A percentile compares a stretch with the other conserved stretches of the same genome.
phyloP scores from a whole-genome alignment of 1,140 invertebrate genomes.

The Acromyrmex charruanus region DNA sequence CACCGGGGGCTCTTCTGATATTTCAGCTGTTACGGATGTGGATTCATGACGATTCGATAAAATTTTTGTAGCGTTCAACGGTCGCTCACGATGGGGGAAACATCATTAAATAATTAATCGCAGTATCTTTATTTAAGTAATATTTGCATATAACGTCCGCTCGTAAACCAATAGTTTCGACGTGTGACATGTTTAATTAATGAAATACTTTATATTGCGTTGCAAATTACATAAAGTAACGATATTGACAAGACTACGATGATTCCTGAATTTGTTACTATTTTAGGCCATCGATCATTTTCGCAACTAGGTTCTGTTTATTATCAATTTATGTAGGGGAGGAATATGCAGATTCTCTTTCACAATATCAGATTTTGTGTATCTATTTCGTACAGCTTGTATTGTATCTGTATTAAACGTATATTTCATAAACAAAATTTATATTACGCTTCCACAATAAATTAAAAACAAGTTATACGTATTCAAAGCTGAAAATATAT shows the following conservation, averaged over 20 bases:
- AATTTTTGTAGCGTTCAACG: conserved; percentile 60
- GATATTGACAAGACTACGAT: neutral
- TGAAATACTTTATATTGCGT: neutral
- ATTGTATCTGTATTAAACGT: neutral
- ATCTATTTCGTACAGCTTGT: neutral
- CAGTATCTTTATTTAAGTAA: neutral
- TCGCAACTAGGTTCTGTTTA: neutral
- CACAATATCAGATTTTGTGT: conserved; percentile 12
- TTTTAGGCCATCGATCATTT: neutral
- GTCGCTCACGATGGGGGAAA: conserved; percentile 71
- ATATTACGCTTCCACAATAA: conserved; percentile 16
- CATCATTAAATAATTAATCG: conserved; percentile 36
- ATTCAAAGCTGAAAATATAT: conserved; percentile 44
- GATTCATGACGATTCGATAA: conserved; percentile 66
- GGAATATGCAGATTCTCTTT: neutral
- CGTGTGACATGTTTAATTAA: conserved; percentile 1
- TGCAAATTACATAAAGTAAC: conserved; percentile 19
- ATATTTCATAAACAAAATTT: conserved; percentile 30
- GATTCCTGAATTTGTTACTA: conserved; percentile 10
- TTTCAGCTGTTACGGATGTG: conserved; percentile 75
- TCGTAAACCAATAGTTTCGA: conserved; percentile 55
- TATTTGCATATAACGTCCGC: conserved; percentile 20
- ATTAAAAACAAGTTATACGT: conserved; percentile 30
- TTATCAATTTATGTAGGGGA: neutral
- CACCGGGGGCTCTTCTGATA: conserved; percentile 75